phyloP scores from a whole-genome alignment of 1,140 invertebrate genomes.

The Trichonephila clavipes region DNA sequence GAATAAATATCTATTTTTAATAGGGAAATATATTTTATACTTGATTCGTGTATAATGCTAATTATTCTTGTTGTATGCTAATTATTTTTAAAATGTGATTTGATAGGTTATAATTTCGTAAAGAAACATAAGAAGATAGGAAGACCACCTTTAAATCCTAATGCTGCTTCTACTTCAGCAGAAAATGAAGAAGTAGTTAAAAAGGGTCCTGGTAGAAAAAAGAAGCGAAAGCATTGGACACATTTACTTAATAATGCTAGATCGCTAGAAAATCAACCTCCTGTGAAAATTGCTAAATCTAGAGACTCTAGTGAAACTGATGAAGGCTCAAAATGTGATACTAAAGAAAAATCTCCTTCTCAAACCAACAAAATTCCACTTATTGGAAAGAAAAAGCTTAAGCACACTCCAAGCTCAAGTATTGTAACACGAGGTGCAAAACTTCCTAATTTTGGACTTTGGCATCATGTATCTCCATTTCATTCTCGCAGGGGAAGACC shows the following conservation, averaged over 20 bases:
- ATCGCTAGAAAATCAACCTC: neutral
- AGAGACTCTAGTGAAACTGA: constrained; percentile 53
- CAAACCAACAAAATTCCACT: neutral
- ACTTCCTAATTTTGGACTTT: constrained; percentile 83
- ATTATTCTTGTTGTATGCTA: neutral
- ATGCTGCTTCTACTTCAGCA: neutral
- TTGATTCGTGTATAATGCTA: too few relatives aligned
- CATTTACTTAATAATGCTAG: neutral
- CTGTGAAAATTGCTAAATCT: constrained; percentile 4
- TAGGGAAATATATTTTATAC: too few relatives aligned
- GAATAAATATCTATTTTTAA: too few relatives aligned
- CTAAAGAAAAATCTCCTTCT: neutral
- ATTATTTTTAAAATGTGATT: constrained; percentile 56
- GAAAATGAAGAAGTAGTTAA: constrained; percentile 12
- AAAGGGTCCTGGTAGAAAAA: constrained; percentile 68
- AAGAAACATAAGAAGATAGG: constrained; percentile 69
- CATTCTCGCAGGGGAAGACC: constrained; percentile 64
- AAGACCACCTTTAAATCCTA: constrained; percentile 34
- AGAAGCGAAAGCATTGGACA: constrained; percentile 66
- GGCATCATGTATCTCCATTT: constrained; percentile 74
- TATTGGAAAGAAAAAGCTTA: constrained; percentile 68
- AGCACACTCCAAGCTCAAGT: constrained; percentile 81
- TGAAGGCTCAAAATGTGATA: neutral
- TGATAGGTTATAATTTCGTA: constrained; percentile 70
- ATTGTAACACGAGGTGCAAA: constrained; percentile 85